Conservation (phyloP, 2,797 vertebrate genomes). For the Lacerta bilineata region DNA sequence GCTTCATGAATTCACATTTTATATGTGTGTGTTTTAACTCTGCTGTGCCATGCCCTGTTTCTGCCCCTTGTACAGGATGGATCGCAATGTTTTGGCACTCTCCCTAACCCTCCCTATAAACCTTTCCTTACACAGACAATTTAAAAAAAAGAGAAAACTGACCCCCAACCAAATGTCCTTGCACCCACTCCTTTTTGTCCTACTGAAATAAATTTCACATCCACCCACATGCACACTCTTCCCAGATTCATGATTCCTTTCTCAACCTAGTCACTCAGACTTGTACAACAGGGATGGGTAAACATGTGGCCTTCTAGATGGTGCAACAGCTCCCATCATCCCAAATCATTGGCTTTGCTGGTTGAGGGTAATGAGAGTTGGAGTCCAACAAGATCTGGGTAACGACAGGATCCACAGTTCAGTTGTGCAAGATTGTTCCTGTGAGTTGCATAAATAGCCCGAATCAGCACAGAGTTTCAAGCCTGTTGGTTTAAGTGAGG, state of each 20-base stretch:
- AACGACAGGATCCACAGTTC: too few relatives aligned
- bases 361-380: too few relatives aligned
- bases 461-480: background rate
- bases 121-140: background rate
- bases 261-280: background rate
- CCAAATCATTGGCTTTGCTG: too few relatives aligned
- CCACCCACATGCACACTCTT: constrained; percentile 6
- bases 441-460: constrained; percentile 9
- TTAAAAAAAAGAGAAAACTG: background rate
- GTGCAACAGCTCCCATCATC: background rate
- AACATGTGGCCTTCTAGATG: background rate
- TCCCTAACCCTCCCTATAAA: background rate
- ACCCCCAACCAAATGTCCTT: constrained; percentile 28
- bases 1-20: background rate
- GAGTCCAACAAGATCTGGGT: too few relatives aligned
- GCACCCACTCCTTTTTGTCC: constrained; percentile 23
- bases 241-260: background rate
- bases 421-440: background rate
- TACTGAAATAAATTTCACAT: constrained; percentile 36
- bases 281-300: background rate
- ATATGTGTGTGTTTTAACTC: background rate
- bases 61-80: background rate
- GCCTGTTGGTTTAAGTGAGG: background rate
- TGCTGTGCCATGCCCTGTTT: background rate
- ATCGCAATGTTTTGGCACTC: background rate